Evolutionary conservation across 1,140 invertebrate genomes (phyloP).

Genomic region (Cyclina sinensis): DNA sequence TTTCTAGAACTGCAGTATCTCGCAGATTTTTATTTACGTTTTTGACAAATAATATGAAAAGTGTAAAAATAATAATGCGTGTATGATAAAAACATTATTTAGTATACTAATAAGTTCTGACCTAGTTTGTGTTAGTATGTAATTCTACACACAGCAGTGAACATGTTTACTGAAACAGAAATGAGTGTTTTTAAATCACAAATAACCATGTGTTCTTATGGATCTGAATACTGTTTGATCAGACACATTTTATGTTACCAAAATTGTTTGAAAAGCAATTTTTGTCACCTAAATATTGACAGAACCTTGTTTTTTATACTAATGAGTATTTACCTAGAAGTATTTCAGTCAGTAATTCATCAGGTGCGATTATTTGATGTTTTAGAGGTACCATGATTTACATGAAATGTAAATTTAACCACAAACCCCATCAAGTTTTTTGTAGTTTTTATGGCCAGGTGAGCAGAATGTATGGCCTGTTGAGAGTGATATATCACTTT

Average conservation of each 20-base stretch:
- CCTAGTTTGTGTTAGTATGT: too few relatives aligned
- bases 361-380: background rate
- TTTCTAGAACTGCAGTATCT: too few relatives aligned
- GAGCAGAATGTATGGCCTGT: background rate
- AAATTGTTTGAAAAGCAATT: background rate
- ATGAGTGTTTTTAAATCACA: background rate
- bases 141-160: too few relatives aligned
- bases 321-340: slow-evolving; percentile 1
- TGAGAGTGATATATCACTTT: slow-evolving; percentile 1
- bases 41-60: too few relatives aligned
- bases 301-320: background rate
- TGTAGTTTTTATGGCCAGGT: slow-evolving; percentile 9
- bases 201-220: background rate
- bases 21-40: too few relatives aligned
- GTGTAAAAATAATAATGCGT: too few relatives aligned
- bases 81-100: too few relatives aligned
- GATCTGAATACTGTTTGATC: background rate
- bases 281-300: slow-evolving; percentile 1
- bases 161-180: too few relatives aligned
- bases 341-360: background rate
- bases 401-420: background rate
- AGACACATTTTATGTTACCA: background rate
- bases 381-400: background rate
- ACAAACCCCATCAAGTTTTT: background rate
- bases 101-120: too few relatives aligned